Evolutionary conservation across 2,113 vertebrate genomes (phyloP), one percentile per base, ranked within the genome.

Genomic region (Saccopteryx bilineata): DNA sequence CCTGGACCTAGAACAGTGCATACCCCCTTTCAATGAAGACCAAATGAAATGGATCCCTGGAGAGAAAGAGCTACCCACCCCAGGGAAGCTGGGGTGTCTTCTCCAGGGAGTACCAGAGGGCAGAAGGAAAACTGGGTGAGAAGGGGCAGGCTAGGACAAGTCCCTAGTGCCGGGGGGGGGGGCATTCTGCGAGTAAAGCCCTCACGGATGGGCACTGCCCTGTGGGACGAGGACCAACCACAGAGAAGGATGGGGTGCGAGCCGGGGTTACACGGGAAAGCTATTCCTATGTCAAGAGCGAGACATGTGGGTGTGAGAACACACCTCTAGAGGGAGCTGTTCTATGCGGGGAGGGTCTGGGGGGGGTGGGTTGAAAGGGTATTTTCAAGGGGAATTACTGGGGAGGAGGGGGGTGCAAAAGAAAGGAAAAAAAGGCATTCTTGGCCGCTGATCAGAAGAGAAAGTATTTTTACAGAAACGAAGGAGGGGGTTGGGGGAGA

Each of bases 271-370:
- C 39, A 50, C 56, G 5, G 63, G 74, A 74, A 82, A 21, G 31
- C 17, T 54, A 9, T 58, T 52, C 85, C 78, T 56, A 71, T 65
- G 75, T 83, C 31, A 63, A 31, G 0, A 0, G 9, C 68, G 24
- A 65, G 69, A 72, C 50, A 13, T 50, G 58, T 46, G 88, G 14
- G 26, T 31, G 46, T 33, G 26, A 19, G 33, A 23, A 39, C 56
- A n/a, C 31, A 83, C 79, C 93, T 82, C 75, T 83, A 90, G 76
- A 80, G 69, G 94, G 90, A 60, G 93, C 87, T 60, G 31, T 75
- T 24, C 74, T n/a, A 3, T 2, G 1, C 54, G 23, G 72, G 65
- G 39, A 13, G 10, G 33, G 76, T 19, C 19, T 19, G 56, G 6
- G 48, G 31, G 46, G 50, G 21, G 33, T 24, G n/a, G 52, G n/a